Conservation (phyloP, 2,113 vertebrate species). For the Corapipo altera region DNA sequence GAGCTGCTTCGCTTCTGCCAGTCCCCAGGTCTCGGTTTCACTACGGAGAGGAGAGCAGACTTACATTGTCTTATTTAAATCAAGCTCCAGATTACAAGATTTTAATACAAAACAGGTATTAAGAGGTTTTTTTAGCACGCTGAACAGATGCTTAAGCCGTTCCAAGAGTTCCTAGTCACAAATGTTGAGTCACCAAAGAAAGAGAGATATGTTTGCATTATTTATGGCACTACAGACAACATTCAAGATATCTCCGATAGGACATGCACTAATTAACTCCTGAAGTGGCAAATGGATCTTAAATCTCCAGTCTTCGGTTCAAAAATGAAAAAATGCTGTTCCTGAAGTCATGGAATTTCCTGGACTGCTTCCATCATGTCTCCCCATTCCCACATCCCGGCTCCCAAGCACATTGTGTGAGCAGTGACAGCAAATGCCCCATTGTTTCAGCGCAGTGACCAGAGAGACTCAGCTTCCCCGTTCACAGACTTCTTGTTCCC, state of each 20-base stretch:
- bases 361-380: background rate
- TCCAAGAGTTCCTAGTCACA: slow-evolving; percentile 27
- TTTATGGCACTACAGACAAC: background rate
- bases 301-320: background rate
- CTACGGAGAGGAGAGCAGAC: background rate
- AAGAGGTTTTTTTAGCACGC: background rate
- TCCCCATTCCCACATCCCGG: background rate
- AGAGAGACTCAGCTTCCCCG: background rate
- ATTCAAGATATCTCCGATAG: background rate
- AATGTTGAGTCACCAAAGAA: slow-evolving; percentile 27
- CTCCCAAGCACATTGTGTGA: background rate
- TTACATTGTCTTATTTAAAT: background rate
- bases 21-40: slow-evolving; percentile 23
- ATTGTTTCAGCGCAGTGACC: background rate
- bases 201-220: background rate
- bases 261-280: background rate
- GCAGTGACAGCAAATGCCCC: background rate
- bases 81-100: background rate
- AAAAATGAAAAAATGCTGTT: background rate
- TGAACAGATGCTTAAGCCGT: slow-evolving; percentile 44
- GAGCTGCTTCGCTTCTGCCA: background rate
- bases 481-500: background rate
- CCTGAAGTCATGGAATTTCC: background rate
- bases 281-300: background rate
- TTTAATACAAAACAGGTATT: background rate